Conservation (phyloP, 2,888 invertebrate genomes). For the Cremastinae sp. region DNA sequence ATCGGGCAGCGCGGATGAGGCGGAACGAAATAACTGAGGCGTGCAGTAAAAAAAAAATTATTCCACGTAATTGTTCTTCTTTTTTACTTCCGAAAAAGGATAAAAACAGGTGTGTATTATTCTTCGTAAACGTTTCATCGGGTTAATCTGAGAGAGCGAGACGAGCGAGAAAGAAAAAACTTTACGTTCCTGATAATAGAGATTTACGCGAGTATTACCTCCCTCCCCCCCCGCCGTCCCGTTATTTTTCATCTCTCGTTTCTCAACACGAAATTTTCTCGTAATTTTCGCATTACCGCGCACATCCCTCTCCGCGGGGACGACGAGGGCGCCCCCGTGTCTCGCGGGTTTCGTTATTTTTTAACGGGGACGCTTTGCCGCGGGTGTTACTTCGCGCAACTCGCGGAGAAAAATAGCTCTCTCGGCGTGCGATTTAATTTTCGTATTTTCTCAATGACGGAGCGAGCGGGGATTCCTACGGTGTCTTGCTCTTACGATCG, state of each 20-base stretch:
- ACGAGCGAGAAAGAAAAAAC: conserved; percentile 3
- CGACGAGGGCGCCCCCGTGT: too few relatives aligned
- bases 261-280: background rate
- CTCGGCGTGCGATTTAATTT: too few relatives aligned
- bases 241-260: too few relatives aligned
- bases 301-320: too few relatives aligned
- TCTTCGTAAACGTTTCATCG: conserved; percentile 12
- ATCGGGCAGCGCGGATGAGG: conserved; percentile 17
- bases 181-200: conserved; percentile 6
- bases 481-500: conserved; percentile 12
- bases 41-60: background rate
- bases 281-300: background rate
- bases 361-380: too few relatives aligned
- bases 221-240: too few relatives aligned
- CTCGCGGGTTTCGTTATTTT: too few relatives aligned
- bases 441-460: too few relatives aligned
- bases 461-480: background rate
- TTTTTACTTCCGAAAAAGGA: too few relatives aligned
- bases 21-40: conserved; percentile 29
- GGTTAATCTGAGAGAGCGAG: background rate
- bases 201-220: conserved; percentile 1
- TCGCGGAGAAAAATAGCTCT: too few relatives aligned
- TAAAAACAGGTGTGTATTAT: conserved; percentile 2
- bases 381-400: too few relatives aligned
- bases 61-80: too few relatives aligned